Conservation (phyloP, 1,140 invertebrate genomes). For the Lordiphosa stackelbergi region DNA sequence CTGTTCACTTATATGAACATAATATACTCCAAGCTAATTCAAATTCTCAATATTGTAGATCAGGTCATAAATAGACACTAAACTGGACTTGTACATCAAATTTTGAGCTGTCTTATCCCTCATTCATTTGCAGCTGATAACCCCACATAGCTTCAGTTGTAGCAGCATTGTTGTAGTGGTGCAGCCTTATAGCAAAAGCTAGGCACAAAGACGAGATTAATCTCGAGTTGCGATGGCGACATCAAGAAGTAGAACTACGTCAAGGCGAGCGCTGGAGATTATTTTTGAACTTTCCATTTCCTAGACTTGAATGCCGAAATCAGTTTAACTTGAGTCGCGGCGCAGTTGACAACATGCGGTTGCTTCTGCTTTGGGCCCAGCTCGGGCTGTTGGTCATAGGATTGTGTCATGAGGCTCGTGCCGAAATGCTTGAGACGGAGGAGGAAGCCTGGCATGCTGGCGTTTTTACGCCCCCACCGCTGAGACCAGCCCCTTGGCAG, state of each 20-base stretch:
- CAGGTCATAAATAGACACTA: no score
- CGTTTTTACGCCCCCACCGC: slow-evolving; percentile 26
- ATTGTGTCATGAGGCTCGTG: slow-evolving; percentile 21
- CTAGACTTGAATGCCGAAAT: slow-evolving; percentile 34
- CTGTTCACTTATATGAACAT: no score
- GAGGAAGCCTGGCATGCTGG: slow-evolving; percentile 14
- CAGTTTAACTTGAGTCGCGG: slow-evolving; percentile 50
- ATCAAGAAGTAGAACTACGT: slow-evolving; percentile 4
- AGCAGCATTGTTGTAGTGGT: no score
- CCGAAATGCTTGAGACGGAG: slow-evolving; percentile 10
- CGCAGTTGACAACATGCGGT: slow-evolving; percentile 51
- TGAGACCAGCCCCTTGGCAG: slow-evolving; percentile 38
- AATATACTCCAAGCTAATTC: no score
- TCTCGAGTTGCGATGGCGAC: no score
- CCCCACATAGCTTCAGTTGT: no score
- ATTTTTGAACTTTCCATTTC: slow-evolving; percentile 47
- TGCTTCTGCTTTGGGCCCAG: slow-evolving; percentile 9
- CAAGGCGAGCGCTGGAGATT: slow-evolving; percentile 32
- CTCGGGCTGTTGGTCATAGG: slow-evolving; percentile 28
- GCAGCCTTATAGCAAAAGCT: no score
- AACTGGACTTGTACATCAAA: no score
- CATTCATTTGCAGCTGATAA: no score
- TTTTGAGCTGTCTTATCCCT: no score
- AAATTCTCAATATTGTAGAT: no score
- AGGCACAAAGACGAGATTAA: no score